phyloP scores from a whole-genome alignment of 37 sponge, comb jelly and placozoan genomes.

The Mnemiopsis leidyi region DNA sequence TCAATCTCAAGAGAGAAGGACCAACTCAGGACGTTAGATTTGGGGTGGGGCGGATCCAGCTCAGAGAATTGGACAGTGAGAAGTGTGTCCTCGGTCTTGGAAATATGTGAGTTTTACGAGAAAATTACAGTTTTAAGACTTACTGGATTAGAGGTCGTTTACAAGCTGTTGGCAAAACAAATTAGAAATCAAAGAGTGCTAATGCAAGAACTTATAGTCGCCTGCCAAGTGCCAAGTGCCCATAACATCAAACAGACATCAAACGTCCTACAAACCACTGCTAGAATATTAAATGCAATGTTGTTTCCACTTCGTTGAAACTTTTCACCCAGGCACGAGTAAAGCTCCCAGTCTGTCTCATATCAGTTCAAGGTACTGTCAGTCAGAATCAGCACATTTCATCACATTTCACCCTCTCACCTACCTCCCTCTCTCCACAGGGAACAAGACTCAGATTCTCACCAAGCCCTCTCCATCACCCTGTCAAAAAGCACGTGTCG shows the following conservation, averaged over 20 bases:
- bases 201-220: no score
- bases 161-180: no score
- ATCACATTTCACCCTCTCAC: neutral
- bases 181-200: no score
- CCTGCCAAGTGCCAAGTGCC: no score
- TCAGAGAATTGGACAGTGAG: slow-evolving; percentile 14
- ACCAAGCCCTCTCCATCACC: neutral
- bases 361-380: neutral
- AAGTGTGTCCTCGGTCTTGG: neutral
- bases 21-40: neutral
- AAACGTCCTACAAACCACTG: no score
- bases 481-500: neutral
- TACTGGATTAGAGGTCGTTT: no score
- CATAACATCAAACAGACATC: no score
- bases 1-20: neutral
- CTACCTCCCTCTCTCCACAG: neutral
- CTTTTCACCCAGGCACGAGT: no score
- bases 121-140: neutral
- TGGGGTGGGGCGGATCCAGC: neutral
- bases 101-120: slow-evolving; percentile 11
- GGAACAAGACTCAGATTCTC: neutral
- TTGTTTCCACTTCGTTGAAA: no score
- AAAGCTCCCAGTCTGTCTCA: no score
- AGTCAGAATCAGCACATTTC: neutral
- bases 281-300: no score